Conservation (phyloP, 2,113 vertebrate genomes). For the Pavo muticus region DNA sequence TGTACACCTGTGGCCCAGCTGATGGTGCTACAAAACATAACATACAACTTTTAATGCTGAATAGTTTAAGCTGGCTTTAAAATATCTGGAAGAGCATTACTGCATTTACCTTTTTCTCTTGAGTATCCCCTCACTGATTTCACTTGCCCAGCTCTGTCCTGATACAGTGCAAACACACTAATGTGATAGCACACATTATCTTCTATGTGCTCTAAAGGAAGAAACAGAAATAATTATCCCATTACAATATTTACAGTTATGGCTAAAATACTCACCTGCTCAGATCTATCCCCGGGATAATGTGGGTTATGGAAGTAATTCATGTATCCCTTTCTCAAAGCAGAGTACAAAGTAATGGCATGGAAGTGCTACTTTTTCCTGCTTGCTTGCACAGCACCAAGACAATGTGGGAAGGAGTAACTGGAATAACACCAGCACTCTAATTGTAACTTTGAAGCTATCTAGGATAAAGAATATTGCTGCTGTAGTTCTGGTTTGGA, state of each 20-base stretch:
- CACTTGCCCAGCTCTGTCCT: constrained; percentile 46
- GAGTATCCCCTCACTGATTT: background rate
- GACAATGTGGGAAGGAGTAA: background rate
- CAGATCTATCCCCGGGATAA: background rate
- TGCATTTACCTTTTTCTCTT: constrained; percentile 60
- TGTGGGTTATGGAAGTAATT: too few relatives aligned
- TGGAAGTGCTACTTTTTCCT: background rate
- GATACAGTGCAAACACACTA: constrained; percentile 45
- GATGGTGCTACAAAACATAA: constrained; percentile 59
- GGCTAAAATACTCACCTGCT: background rate
- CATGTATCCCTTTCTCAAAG: background rate
- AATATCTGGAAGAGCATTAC: accelerated
- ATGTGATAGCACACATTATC: constrained; percentile 73
- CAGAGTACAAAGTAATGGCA: too few relatives aligned
- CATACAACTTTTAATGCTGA: background rate
- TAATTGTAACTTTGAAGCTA: background rate
- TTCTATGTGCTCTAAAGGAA: constrained; percentile 64
- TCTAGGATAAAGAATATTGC: background rate
- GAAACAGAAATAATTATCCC: accelerated
- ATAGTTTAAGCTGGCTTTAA: accelerated
- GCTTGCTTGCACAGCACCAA: too few relatives aligned
- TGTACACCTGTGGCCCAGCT: constrained; percentile 56
- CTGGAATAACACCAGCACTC: background rate
- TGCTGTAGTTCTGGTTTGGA: background rate
- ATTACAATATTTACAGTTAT: accelerated